Percentiles rank a stretch among this genome's conserved stretches.
Conservation (phyloP, 2,888 invertebrate species). For the Heliconius sara region DNA sequence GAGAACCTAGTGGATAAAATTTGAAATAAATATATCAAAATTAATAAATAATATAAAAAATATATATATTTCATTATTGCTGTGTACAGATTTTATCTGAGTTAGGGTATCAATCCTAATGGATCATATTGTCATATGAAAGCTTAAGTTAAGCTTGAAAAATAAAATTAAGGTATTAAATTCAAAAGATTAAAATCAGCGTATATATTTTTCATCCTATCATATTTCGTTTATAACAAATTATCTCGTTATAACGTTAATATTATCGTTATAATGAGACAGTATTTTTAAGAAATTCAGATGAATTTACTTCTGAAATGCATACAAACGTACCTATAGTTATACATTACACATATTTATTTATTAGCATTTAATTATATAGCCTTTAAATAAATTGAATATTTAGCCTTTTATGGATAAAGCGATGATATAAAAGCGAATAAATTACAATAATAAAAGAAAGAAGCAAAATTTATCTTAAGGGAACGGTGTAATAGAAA, state of each 20-base stretch:
- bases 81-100: neutral
- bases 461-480: slow-evolving; percentile 1
- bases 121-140: neutral
- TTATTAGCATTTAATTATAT: neutral
- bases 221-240: neutral
- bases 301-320: neutral
- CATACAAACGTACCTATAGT: neutral
- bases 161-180: slow-evolving; percentile 6
- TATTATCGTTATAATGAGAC: neutral
- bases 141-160: slow-evolving; percentile 11
- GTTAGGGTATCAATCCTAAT: slow-evolving; percentile 5
- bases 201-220: neutral
- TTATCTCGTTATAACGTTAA: too few relatives aligned
- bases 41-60: neutral
- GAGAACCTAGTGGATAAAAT: neutral
- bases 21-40: too few relatives aligned
- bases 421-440: slow-evolving; percentile 6
- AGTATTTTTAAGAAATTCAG: neutral
- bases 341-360: neutral
- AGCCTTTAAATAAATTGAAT: too few relatives aligned
- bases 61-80: neutral
- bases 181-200: slow-evolving; percentile 11
- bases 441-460: slow-evolving; percentile 22
- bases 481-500: slow-evolving; percentile 19
- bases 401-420: slow-evolving; percentile 8